Conservation (phyloP, 1,140 invertebrate genomes). For the Halictus rubicundus region DNA sequence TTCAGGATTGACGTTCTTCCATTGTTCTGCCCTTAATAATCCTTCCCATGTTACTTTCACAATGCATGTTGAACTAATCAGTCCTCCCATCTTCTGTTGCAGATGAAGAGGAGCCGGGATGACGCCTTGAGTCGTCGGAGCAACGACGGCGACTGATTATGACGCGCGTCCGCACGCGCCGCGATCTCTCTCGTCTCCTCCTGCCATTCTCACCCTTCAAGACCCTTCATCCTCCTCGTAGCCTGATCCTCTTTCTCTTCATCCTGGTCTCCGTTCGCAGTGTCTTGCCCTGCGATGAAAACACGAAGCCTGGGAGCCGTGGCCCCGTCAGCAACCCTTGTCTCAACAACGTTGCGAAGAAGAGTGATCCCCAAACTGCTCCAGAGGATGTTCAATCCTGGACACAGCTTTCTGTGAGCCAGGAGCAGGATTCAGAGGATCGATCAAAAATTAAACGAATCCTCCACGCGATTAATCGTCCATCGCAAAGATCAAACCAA, state of each 20-base stretch:
- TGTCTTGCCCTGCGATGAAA: slow-evolving; percentile 56
- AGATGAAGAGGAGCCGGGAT: slow-evolving; percentile 72
- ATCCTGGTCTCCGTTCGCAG: slow-evolving; percentile 48
- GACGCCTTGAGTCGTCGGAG: slow-evolving; percentile 69
- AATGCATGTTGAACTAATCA: too few relatives aligned
- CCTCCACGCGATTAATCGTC: not conserved
- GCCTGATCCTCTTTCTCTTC: slow-evolving; percentile 62
- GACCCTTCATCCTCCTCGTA: slow-evolving; percentile 56
- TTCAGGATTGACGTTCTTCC: too few relatives aligned
- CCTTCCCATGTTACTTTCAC: too few relatives aligned
- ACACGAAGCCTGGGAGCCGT: slow-evolving; percentile 43
- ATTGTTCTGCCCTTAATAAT: too few relatives aligned
- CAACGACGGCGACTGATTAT: slow-evolving; percentile 77
- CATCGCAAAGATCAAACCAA: not conserved
- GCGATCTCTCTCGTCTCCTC: slow-evolving; percentile 70
- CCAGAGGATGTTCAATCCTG: not conserved
- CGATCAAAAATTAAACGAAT: not conserved
- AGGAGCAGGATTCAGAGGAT: not conserved
- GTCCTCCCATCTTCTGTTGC: slow-evolving; percentile 27
- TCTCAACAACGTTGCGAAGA: slow-evolving; percentile 9
- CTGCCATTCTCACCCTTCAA: slow-evolving; percentile 69
- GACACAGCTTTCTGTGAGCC: slow-evolving; percentile 12
- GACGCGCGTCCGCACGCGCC: slow-evolving; percentile 70
- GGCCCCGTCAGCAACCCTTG: slow-evolving; percentile 26
- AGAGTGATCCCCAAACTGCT: slow-evolving; percentile 27